Conservation (phyloP, 2,888 invertebrate genomes). For the Leptarthrus brevirostris region DNA sequence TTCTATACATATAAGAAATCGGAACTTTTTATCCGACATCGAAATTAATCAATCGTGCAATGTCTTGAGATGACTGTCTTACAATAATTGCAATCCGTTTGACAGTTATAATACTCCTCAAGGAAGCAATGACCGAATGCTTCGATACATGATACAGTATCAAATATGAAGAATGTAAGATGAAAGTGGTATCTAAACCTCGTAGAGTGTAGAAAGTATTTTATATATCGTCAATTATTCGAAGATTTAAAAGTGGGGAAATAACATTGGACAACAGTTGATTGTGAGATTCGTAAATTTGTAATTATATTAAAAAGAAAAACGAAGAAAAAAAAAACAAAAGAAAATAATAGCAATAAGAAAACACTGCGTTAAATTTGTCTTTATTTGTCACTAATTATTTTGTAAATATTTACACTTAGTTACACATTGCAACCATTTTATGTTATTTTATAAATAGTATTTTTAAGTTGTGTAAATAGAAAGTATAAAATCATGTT, state of each 20-base stretch:
- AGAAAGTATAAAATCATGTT: conserved; percentile 19
- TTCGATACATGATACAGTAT: conserved; percentile 6
- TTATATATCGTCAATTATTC: conserved; percentile 47
- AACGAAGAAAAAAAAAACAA: conserved; percentile 27
- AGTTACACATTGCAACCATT: conserved; percentile 32
- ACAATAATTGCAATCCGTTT: neutral
- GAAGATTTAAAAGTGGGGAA: conserved; percentile 12
- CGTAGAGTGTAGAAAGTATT: conserved; percentile 33
- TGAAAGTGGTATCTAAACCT: conserved; percentile 35
- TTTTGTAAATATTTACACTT: conserved; percentile 41
- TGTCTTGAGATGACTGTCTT: neutral
- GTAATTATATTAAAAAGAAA: conserved; percentile 39
- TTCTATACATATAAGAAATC: too few species aligned
- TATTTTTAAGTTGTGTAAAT: neutral
- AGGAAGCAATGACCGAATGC: neutral
- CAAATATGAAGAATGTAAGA: conserved; percentile 20
- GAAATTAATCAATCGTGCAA: neutral
- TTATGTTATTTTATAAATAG: conserved; percentile 37
- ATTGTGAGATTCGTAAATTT: conserved; percentile 12
- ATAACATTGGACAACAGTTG: conserved; percentile 34
- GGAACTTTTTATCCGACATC: neutral
- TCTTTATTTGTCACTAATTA: conserved; percentile 15
- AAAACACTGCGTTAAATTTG: conserved; percentile 31
- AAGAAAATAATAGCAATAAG: conserved; percentile 43
- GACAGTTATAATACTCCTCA: neutral